Base-by-base conservation (phyloP, 1,140 invertebrate genomes). In the Rhizoglyphus robini region DNA sequence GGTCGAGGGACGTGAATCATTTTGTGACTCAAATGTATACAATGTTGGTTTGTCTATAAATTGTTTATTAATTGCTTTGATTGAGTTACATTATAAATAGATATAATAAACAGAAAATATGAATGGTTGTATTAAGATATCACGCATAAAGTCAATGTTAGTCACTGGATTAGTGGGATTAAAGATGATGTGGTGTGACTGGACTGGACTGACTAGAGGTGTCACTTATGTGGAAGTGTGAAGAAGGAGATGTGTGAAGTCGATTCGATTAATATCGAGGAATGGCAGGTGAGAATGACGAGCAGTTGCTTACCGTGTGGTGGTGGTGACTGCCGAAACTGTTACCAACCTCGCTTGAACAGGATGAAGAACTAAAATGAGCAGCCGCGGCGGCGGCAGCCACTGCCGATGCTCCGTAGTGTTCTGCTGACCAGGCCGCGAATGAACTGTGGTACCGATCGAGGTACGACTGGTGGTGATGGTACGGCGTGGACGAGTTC, bases 361-460 rank as follows among this genome's bases (percentile, higher is more conserved):
- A 54, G 8, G 51, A 54, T 32, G 51, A 54, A 5, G 51, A 27
- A 32, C 51, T 23, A 54, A 54, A 54, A 32, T 54, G 51, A 32
- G 8, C 8, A 8, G 51, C 51, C 8, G 51, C 51, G 15, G 51
- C 51, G 23, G 51, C 51, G 23, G 51, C 51, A 11, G 51, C 51
- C 8, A 54, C 51, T 23, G 51, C 51, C 23, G 51, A 54, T 27
- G 51, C 31, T 8, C 51, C 20, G 20, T 54, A 54, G 20, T 54
- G 51, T 32, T 54, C 51, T 8, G 51, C 51, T 25, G 51, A 54
- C 51, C 51, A 54, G 51, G 51, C 51, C 8, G 51, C 51, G 23
- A 54, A 54, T 15, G 51, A 54, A 32, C 51, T 54, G 20, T 54
- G 51, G 51, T 54, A 54, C 20, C 51, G 51, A 32, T 54, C 51